Conservation (phyloP, 2,797 vertebrate species). For the Cheirogaleus major region DNA sequence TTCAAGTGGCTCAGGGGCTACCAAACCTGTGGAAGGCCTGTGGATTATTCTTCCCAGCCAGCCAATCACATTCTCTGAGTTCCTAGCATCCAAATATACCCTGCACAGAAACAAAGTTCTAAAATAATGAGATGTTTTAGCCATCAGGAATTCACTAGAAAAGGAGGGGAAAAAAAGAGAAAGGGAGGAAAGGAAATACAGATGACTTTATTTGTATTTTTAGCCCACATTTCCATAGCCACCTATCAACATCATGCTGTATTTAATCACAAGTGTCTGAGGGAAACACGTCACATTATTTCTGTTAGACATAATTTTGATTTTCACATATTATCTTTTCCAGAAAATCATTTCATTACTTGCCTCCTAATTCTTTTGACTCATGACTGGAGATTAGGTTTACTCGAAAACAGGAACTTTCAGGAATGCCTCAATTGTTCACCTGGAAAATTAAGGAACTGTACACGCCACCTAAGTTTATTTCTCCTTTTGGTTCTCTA, state of each 20-base stretch:
- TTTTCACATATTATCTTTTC: conserved; percentile 3
- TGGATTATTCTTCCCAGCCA: not conserved
- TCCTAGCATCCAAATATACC: not conserved
- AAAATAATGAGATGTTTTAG: not conserved
- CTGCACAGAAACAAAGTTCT: not conserved
- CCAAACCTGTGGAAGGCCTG: not conserved
- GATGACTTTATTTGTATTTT: not conserved
- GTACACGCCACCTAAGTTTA: not conserved
- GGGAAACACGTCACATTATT: not conserved
- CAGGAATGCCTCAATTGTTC: not conserved
- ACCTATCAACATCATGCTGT: not conserved
- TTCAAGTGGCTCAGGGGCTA: not conserved
- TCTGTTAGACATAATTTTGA: not conserved
- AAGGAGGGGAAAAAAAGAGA: not conserved
- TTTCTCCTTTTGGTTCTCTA: not conserved
- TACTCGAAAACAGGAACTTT: not conserved
- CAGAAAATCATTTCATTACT: not conserved
- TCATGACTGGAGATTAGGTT: not conserved
- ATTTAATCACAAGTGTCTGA: conserved; percentile 5
- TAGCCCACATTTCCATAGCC: not conserved
- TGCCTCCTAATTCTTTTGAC: conserved; percentile 23
- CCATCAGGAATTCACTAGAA: not conserved
- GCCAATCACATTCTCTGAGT: not conserved
- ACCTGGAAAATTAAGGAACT: not conserved
- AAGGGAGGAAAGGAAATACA: not conserved